Evolutionary conservation across 1,140 invertebrate species (phyloP).

Genomic region (Drosophila burlai): DNA sequence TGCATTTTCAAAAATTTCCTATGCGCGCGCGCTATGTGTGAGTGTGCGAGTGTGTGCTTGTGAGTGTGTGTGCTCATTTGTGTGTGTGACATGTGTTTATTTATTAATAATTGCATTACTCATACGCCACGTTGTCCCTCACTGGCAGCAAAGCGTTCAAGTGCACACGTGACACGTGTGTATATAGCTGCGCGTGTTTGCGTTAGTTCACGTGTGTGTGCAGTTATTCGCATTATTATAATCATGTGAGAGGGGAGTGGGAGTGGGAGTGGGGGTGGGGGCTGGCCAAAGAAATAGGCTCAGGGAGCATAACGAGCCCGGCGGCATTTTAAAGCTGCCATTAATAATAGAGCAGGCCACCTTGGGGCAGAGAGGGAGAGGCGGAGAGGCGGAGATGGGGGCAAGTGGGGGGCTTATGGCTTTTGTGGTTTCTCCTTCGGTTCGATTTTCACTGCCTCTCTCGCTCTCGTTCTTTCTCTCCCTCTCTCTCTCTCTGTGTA

Average conservation of each 20-base stretch:
- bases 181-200: slow-evolving; percentile 18
- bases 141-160: slow-evolving; percentile 56
- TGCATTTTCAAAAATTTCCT: slow-evolving; percentile 6
- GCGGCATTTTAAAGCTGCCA: slow-evolving; percentile 58
- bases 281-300: slow-evolving; percentile 6
- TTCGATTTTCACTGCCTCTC: slow-evolving; percentile 68
- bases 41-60: neutral
- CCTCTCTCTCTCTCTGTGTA: neutral
- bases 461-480: neutral
- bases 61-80: neutral
- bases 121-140: slow-evolving; percentile 58
- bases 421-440: slow-evolving; percentile 59
- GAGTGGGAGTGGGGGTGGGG: neutral
- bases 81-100: slow-evolving; percentile 25
- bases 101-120: slow-evolving; percentile 82
- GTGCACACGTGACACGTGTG: slow-evolving; percentile 71
- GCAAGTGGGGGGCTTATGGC: slow-evolving; percentile 24
- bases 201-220: slow-evolving; percentile 1
- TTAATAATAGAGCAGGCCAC: slow-evolving; percentile 61
- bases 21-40: neutral
- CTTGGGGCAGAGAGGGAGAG: neutral
- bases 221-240: slow-evolving; percentile 71
- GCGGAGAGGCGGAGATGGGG: neutral
- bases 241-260: slow-evolving; percentile 41
- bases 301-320: slow-evolving; percentile 45